These are phyloP conservation scores for Micromussa lordhowensis DNA, from an alignment of 92 coral and sea anemone species.

Conservation along the genomic window DNA sequence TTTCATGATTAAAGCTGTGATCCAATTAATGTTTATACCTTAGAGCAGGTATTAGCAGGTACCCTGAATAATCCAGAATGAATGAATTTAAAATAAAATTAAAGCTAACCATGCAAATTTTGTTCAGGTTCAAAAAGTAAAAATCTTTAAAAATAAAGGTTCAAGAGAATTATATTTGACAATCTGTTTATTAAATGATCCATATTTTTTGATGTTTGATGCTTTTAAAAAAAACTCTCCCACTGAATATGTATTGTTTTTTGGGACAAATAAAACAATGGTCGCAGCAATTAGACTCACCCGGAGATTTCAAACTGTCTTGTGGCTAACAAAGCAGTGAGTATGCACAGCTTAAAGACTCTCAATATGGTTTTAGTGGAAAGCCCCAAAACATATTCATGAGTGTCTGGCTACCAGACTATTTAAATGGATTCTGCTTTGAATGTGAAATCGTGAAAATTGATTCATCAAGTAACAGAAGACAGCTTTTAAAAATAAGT, in stretches of 20 bases:
- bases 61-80: conserved; percentile 7
- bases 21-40: conserved; percentile 5
- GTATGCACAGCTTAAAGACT: neutral
- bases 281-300: neutral
- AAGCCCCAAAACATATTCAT: neutral
- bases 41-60: conserved; percentile 44
- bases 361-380: neutral
- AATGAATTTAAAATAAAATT: conserved; percentile 20
- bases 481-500: no score
- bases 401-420: neutral
- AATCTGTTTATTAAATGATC: neutral
- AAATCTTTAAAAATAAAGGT: neutral
- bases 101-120: conserved; percentile 21
- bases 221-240: neutral
- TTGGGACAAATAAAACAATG: conserved; percentile 11
- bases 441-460: neutral
- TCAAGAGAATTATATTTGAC: neutral
- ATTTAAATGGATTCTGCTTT: neutral
- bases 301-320: neutral
- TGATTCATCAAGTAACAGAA: neutral
- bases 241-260: neutral
- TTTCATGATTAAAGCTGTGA: neutral
- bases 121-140: neutral
- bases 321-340: neutral
- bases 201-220: neutral